These are phyloP conservation scores for Synergus itoensis DNA, from an alignment of 2,888 invertebrate species.

Conservation along the genomic window DNA sequence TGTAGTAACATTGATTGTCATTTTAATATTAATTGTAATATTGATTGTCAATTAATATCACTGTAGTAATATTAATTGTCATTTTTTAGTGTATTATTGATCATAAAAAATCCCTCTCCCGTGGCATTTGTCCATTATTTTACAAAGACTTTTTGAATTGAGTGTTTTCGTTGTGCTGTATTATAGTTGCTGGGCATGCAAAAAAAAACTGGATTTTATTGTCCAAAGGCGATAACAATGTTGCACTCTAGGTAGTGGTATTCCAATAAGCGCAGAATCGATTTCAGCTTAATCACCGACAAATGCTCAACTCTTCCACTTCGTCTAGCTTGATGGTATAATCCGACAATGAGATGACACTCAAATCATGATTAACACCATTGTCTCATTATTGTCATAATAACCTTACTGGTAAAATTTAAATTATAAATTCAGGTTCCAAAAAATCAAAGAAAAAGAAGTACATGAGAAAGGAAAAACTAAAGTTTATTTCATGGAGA, in stretches of 20 bases:
- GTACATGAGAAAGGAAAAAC: too few species aligned
- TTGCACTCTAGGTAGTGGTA: background rate
- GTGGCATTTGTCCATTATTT: background rate
- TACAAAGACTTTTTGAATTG: background rate
- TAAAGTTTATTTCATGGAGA: too few species aligned
- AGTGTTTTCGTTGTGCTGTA: background rate
- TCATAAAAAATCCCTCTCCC: too few species aligned
- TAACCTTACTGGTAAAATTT: background rate
- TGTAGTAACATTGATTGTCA: too few species aligned
- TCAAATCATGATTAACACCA: background rate
- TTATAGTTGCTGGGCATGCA: background rate
- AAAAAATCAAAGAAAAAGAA: too few species aligned
- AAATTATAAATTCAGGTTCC: too few species aligned
- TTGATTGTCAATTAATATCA: too few species aligned
- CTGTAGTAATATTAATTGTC: too few species aligned
- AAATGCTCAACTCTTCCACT: background rate
- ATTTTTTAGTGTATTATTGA: too few species aligned
- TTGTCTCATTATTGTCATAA: background rate
- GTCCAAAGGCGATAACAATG: background rate
- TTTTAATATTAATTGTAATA: too few species aligned
- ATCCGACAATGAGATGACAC: background rate
- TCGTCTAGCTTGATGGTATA: background rate
- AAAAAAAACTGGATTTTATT: background rate
- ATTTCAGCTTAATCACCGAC: conserved; percentile 20
- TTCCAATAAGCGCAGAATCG: conserved; percentile 5